Conservation (phyloP, 1,140 invertebrate species). For the Zaprionus camerounensis region DNA sequence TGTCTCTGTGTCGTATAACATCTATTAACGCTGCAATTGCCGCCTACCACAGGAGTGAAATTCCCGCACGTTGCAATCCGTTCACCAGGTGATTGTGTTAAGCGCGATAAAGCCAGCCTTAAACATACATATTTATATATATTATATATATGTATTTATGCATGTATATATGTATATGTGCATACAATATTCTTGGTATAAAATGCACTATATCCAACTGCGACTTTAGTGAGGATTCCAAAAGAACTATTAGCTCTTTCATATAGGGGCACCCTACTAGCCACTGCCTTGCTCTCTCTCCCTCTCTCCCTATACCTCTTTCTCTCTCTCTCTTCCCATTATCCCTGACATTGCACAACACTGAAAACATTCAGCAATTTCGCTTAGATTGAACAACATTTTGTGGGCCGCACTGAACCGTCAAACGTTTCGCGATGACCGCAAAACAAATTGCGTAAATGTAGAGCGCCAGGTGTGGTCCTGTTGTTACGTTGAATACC, state of each 20-base stretch:
- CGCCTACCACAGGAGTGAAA: slow-evolving; percentile 35
- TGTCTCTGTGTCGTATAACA: slow-evolving; percentile 33
- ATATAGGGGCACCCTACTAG: not conserved
- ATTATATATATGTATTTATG: not conserved
- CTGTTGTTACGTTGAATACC: not conserved
- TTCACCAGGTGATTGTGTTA: slow-evolving; percentile 15
- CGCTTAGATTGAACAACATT: slow-evolving; percentile 21
- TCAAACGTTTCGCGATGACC: slow-evolving; percentile 18
- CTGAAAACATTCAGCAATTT: slow-evolving; percentile 11
- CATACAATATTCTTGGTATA: no score
- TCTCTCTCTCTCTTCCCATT: not conserved
- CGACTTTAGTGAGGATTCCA: no score
- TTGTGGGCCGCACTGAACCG: slow-evolving; percentile 18
- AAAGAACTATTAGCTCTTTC: not conserved
- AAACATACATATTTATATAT: not conserved
- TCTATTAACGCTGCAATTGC: slow-evolving; percentile 63
- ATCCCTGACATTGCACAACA: slow-evolving; percentile 5
- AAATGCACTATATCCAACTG: no score
- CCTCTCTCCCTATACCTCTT: not conserved
- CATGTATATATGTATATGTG: no score
- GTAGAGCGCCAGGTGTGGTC: slow-evolving; percentile 1
- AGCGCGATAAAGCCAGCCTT: slow-evolving; percentile 43
- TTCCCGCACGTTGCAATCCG: not conserved
- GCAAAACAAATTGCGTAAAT: slow-evolving; percentile 37
- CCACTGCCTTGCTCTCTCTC: not conserved